Percentiles rank a stretch among this genome's conserved stretches.
These are phyloP conservation scores for Clarias pachynema DNA, from an alignment of 2,797 vertebrate genomes.

Conservation along the genomic window DNA sequence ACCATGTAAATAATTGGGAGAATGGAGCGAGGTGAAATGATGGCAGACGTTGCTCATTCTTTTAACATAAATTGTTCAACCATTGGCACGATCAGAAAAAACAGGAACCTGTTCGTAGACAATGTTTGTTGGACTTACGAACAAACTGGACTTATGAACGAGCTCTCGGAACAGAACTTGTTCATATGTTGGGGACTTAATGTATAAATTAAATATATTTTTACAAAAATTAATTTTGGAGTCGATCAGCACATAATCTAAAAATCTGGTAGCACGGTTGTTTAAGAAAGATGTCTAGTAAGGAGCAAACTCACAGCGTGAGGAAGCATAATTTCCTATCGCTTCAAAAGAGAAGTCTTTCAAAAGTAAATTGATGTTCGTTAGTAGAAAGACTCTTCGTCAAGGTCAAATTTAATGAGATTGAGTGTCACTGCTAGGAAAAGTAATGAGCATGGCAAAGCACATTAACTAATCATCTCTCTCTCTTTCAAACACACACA, in stretches of 20 bases:
- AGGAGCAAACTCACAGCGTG: not conserved
- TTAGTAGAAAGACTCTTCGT: not conserved
- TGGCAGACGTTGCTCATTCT: no score
- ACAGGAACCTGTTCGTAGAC: no score
- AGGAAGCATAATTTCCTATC: not conserved
- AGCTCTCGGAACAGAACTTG: not conserved
- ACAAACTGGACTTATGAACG: not conserved
- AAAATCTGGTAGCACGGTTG: not conserved
- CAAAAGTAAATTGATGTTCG: not conserved
- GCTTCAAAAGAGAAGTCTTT: not conserved
- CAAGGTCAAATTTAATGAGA: constrained; percentile 22
- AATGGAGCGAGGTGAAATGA: no score
- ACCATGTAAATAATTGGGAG: no score
- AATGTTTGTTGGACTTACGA: no score
- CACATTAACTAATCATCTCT: constrained; percentile 5
- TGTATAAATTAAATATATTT: no score
- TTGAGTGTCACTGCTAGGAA: constrained; percentile 2
- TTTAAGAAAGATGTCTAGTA: not conserved
- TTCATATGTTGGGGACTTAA: not conserved
- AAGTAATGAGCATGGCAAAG: not conserved
- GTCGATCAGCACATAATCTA: not conserved
- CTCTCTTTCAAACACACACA: not conserved
- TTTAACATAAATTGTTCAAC: no score
- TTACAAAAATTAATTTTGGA: no score
- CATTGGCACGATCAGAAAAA: no score